Evolutionary conservation across 2,797 vertebrate genomes (phyloP), one percentile per base, ranked within the genome.

Genomic region (Liparis tanakae): DNA sequence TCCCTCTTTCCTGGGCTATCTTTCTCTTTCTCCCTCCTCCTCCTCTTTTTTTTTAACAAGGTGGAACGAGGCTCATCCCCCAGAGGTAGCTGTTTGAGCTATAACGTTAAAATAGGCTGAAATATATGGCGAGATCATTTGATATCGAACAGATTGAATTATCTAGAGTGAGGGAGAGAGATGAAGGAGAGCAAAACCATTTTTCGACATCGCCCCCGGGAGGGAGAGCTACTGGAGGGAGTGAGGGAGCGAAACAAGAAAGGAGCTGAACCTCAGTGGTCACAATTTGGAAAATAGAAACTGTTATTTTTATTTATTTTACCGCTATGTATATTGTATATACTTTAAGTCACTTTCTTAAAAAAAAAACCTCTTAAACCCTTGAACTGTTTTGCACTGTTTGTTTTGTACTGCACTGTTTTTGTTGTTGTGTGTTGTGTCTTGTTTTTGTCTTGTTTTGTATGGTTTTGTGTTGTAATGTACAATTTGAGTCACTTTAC

Each of bases 91-190:
- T 70, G 81, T 78, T 87, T 88, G 85, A 93, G 87, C 30, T 80
- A 91, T 92, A 90, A 88, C 82, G 90, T 92, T 91, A 87, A 92
- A 93, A 92, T 70, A 75, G 84, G 85, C 78, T 81, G 90, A 89
- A 87, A 90, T 87, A 92, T 80, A 85, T 77, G 63, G 78, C 68
- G 84, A 83, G 82, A 92, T 93, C 87, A 93, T 93, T 94, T 91
- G 89, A 93, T 92, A 94, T 88, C 83, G 90, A 90, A 91, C 76
- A 88, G 90, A 94, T 89, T 91, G 91, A 91, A 93, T 93, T 88
- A 91, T 92, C 81, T 85, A 56, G 73, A 80, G 85, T 75, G 84
- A 84, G 79, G 72, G 82, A 85, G 82, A 88, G 79, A 75, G 81
- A 84, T 80, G 84, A 70, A 69, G 67, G 82, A 84, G 78, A 87